Base-by-base conservation (phyloP, 2,797 vertebrate genomes). In the Lerista edwardsae region DNA sequence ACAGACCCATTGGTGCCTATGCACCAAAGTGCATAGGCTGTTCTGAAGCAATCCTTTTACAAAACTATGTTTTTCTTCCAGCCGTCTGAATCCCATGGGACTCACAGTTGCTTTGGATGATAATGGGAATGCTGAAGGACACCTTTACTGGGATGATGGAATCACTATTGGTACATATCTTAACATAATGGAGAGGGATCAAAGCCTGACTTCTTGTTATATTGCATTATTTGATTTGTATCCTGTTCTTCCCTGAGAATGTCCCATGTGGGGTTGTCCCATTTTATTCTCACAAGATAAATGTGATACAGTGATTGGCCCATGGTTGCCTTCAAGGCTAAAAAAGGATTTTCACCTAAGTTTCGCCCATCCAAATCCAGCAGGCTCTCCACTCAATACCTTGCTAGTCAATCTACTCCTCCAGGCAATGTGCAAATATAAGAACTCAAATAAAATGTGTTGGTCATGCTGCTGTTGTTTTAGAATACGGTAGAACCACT, bases 61-160 rank as follows among this genome's bases (percentile, higher is more conserved):
- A 62, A 73, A 47, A 74, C 12, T 68, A 29, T 74, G 82, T 27
- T 12, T 64, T 51, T 51, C 34, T 72, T 82, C 21, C 77, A 95
- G 95, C 93, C 98, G 97, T 55, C 88, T n/a, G 88, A 97, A 98
- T 87, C 96, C 95, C 80, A 89, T 98, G 80, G 97, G 96, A 90
- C 95, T 98, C 90, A 95, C 97, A 17, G 95, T 97, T 78, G 97
- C 97, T 79, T 95, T 98, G 89, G 93, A 93, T 80, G 96, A 97
- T 75, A 29, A 0, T 1, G 94, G 94, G 76, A 57, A 68, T 2
- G 97, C 97, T 59, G 21, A 91, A 69, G 98, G 98, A 59, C 96
- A 94, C 1, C 90, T 98, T 87, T 98, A 97, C 95, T 98, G 98
- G 98, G 98, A 98, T 44, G 96, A 98, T 23, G 98, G 98, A 61